These are phyloP conservation scores for Allophyes oxyacanthae DNA, from an alignment of 2,888 invertebrate genomes.

Conservation along the genomic window DNA sequence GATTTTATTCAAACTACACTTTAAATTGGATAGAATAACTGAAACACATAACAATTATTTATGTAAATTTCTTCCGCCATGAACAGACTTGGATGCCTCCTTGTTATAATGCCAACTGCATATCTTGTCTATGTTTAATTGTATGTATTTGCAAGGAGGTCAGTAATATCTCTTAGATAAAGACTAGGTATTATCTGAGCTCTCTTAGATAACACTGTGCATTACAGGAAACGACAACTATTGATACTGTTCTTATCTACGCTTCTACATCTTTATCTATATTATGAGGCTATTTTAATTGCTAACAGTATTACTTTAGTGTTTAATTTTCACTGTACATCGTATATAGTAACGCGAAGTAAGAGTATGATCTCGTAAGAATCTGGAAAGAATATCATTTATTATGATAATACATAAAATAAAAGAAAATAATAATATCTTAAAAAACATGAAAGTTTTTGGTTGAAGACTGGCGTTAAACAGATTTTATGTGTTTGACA, in stretches of 20 bases:
- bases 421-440: not conserved
- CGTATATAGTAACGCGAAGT: constrained; percentile 84
- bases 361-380: constrained; percentile 82
- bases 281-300: constrained; percentile 30
- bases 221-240: constrained; percentile 25
- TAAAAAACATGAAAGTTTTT: constrained; percentile 9
- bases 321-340: constrained; percentile 77
- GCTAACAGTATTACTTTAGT: constrained; percentile 8
- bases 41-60: too few relatives aligned
- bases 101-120: too few relatives aligned
- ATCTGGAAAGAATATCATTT: constrained; percentile 74
- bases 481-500: constrained; percentile 7
- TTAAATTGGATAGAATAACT: too few relatives aligned
- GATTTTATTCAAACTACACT: too few relatives aligned
- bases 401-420: not conserved
- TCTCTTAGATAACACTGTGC: constrained; percentile 39
- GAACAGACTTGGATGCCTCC: too few relatives aligned
- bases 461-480: not conserved
- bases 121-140: constrained; percentile 28
- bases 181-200: too few relatives aligned
- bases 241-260: constrained; percentile 36
- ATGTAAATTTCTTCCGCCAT: constrained; percentile 11
- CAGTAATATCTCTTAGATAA: constrained; percentile 35
- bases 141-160: constrained; percentile 32
- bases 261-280: constrained; percentile 44